Evolutionary conservation across 2,113 vertebrate genomes (phyloP).

Genomic region (Fukomys damarensis): DNA sequence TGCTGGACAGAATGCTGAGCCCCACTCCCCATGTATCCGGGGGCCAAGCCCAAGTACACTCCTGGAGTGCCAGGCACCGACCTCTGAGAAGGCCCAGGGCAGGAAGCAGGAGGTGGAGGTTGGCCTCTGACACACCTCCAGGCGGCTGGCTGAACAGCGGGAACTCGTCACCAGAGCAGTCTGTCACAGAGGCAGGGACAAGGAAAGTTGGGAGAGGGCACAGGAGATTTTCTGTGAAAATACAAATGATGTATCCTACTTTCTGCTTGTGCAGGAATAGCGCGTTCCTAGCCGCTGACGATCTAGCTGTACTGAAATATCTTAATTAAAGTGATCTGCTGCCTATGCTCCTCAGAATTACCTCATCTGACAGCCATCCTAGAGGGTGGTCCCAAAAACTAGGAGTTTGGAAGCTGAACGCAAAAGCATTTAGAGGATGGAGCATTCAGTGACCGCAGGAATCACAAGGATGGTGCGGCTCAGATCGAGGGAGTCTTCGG

Average conservation of each 20-base stretch:
- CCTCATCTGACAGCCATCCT: slow-evolving; percentile 79
- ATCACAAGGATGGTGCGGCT: slow-evolving; percentile 83
- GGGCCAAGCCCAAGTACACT: not conserved
- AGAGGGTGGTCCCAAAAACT: slow-evolving; percentile 82
- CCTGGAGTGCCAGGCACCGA: not conserved
- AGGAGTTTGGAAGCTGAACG: slow-evolving; percentile 80
- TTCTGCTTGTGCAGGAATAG: not conserved
- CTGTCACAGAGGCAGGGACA: not conserved
- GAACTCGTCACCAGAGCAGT: not conserved
- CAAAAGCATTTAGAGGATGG: slow-evolving; percentile 85
- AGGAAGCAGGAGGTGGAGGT: not conserved
- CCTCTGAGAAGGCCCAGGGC: not conserved
- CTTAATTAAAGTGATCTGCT: slow-evolving; percentile 78
- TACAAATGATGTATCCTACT: not conserved
- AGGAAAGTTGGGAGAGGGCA: not conserved
- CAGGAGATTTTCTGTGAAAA: not conserved
- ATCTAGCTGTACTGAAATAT: not conserved
- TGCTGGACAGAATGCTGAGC: not conserved
- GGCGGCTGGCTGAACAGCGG: not conserved
- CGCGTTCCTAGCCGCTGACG: not conserved
- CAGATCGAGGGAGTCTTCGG: slow-evolving; percentile 88
- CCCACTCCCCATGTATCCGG: not conserved
- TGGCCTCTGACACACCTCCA: not conserved
- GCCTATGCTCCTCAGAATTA: slow-evolving; percentile 86
- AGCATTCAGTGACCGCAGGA: slow-evolving; percentile 73